phyloP scores from a whole-genome alignment of 2,113 vertebrate genomes.

The Anarrhichthys ocellatus region DNA sequence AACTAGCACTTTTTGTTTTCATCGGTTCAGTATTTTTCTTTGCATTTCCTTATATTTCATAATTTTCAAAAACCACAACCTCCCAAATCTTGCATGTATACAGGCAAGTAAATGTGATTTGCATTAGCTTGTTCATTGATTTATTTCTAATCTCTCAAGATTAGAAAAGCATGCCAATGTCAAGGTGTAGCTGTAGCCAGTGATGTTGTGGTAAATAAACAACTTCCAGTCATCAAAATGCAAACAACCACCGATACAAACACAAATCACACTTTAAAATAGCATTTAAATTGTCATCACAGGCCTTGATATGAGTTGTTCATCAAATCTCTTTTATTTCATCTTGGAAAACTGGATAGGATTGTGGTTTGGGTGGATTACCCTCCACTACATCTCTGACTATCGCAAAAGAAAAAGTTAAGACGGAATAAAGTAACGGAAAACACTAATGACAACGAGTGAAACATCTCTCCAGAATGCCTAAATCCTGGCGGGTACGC shows the following conservation, averaged over 20 bases:
- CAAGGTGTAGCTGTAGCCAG: constrained; percentile 46
- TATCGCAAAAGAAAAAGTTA: not conserved
- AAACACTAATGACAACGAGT: constrained; percentile 43
- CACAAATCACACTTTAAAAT: constrained; percentile 55
- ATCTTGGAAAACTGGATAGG: not conserved
- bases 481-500: constrained; percentile 40
- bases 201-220: constrained; percentile 38
- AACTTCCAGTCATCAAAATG: constrained; percentile 53
- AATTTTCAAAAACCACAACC: not conserved
- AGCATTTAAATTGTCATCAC: constrained; percentile 28
- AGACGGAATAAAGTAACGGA: not conserved
- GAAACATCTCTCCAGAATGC: constrained; percentile 46
- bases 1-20: constrained; percentile 36
- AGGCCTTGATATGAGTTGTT: constrained; percentile 31
- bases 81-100: not conserved
- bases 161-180: constrained; percentile 24
- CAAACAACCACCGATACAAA: constrained; percentile 64
- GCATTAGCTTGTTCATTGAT: constrained; percentile 12
- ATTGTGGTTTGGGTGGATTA: constrained; percentile 7
- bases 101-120: constrained; percentile 24
- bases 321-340: constrained; percentile 21
- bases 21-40: constrained; percentile 19
- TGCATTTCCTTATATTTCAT: constrained; percentile 7
- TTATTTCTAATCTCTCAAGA: constrained; percentile 8
- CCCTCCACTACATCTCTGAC: constrained; percentile 36